Conservation (phyloP, 1,140 invertebrate species). For the Xylocopa sonorina region DNA sequence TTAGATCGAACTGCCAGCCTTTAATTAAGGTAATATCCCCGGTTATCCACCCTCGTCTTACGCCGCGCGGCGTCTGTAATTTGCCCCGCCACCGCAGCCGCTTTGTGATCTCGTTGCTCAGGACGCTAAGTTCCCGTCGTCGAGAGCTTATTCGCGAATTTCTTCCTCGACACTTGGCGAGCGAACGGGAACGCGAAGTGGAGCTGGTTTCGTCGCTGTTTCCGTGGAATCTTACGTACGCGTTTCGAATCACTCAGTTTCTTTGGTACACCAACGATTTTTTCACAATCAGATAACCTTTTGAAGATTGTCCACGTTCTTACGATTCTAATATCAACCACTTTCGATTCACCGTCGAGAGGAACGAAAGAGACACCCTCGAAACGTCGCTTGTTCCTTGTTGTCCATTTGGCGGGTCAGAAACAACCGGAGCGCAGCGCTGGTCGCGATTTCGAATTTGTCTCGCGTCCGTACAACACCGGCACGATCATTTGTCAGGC, state of each 20-base stretch:
- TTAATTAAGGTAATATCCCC: slow-evolving; percentile 24
- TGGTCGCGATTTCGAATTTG: slow-evolving; percentile 26
- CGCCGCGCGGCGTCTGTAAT: slow-evolving; percentile 16
- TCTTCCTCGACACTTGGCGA: background rate
- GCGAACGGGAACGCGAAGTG: background rate
- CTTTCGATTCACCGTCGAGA: no score
- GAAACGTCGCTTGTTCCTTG: background rate
- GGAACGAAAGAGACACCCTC: background rate
- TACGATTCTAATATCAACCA: no score
- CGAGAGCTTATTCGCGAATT: background rate
- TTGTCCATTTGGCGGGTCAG: background rate
- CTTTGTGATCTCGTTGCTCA: slow-evolving; percentile 17
- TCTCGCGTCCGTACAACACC: slow-evolving; percentile 7
- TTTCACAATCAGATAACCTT: no score
- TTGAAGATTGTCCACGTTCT: no score
- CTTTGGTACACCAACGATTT: no score
- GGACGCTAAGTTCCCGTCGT: background rate
- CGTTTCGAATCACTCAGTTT: no score
- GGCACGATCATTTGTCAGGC: slow-evolving; percentile 14
- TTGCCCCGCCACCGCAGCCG: background rate
- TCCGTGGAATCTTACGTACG: no score
- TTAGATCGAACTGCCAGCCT: slow-evolving; percentile 28
- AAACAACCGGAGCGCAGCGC: background rate
- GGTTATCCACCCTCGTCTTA: slow-evolving; percentile 37
- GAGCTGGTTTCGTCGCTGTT: background rate